Conservation (phyloP, 2,797 vertebrate genomes). For the Gephyroberyx darwinii region DNA sequence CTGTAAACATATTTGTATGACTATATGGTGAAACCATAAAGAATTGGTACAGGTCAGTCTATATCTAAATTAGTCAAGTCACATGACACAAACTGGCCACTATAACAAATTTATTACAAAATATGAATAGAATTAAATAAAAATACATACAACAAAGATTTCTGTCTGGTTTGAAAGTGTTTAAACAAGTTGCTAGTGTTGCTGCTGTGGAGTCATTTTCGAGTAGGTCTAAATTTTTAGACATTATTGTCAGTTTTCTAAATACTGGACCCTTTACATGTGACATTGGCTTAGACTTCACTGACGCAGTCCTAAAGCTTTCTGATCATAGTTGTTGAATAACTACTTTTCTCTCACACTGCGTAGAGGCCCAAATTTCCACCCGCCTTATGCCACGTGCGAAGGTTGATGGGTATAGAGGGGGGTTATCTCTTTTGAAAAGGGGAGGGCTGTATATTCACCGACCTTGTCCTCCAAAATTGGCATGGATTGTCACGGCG, state of each 20-base stretch:
- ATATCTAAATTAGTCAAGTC: no score
- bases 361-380: conserved; percentile 15
- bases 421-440: conserved; percentile 36
- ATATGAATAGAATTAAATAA: no score
- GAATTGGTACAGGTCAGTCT: no score
- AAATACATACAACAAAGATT: no score
- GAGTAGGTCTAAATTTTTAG: background rate
- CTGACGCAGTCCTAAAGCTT: background rate
- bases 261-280: background rate
- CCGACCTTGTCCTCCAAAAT: conserved; percentile 76
- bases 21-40: no score
- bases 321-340: background rate
- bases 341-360: conserved; percentile 21
- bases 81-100: no score
- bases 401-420: conserved; percentile 45
- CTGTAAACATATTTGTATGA: no score
- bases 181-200: no score
- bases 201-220: background rate
- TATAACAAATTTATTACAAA: no score
- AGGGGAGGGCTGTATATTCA: conserved; percentile 43
- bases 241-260: background rate
- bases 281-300: background rate
- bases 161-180: no score
- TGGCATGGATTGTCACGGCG: conserved; percentile 74
- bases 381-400: conserved; percentile 19